A percentile compares a stretch with the other conserved stretches of the same genome.
Evolutionary conservation across 2,113 vertebrate species (phyloP).

Genomic region (Syrmaticus mikado): DNA sequence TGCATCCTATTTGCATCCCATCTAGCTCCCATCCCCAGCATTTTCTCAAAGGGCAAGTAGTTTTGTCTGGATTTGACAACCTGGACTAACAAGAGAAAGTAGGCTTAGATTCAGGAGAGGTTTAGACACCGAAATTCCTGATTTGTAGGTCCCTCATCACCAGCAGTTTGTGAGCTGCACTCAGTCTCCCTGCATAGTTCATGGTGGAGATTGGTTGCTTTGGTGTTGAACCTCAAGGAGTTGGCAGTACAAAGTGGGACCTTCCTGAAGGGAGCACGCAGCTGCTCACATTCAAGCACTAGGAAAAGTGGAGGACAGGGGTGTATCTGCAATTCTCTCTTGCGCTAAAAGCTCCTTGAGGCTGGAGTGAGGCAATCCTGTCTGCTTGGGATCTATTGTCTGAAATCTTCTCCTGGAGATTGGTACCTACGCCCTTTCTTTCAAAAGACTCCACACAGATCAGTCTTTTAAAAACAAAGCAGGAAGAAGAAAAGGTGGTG

Average conservation of each 20-base stretch:
- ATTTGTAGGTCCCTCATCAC: background rate
- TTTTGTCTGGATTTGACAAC: background rate
- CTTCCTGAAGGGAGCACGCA: background rate
- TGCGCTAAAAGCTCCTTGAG: conserved; percentile 64
- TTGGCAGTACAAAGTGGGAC: background rate
- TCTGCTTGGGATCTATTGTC: conserved; percentile 69
- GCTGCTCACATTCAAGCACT: conserved; percentile 8
- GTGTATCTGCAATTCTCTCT: conserved; percentile 52
- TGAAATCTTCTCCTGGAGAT: conserved; percentile 67
- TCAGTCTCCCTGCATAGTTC: accelerated
- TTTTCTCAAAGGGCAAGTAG: background rate
- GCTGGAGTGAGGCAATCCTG: conserved; percentile 60
- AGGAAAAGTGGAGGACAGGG: conserved; percentile 54
- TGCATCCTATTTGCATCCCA: background rate
- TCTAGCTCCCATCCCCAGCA: background rate
- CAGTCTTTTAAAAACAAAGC: conserved; percentile 67
- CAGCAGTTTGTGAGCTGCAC: background rate
- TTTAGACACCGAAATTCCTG: background rate
- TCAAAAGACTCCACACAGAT: conserved; percentile 66
- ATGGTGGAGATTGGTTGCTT: accelerated
- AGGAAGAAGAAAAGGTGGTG: conserved; percentile 74
- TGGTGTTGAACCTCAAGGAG: background rate
- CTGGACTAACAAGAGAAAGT: background rate
- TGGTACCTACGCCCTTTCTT: conserved; percentile 73
- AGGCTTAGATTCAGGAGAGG: background rate